phyloP scores from a whole-genome alignment of 2,888 invertebrate genomes.

The Halictus ligatus region DNA sequence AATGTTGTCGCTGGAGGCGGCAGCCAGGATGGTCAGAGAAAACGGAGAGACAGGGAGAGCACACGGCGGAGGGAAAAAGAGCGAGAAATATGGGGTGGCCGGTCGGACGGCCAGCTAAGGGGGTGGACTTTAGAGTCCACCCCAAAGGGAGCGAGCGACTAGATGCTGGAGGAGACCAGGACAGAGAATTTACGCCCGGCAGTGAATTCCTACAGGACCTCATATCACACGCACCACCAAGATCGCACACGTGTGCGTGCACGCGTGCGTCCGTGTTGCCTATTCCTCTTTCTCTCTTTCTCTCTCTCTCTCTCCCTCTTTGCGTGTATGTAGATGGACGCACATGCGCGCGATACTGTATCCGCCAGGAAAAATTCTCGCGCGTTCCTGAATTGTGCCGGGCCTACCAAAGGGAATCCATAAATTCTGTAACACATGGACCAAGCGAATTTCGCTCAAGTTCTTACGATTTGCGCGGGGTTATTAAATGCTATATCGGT shows the following conservation, averaged over 20 bases:
- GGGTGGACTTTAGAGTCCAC: conserved; percentile 82
- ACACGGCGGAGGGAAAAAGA: conserved; percentile 44
- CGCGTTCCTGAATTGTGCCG: conserved; percentile 62
- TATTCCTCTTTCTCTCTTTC: neutral
- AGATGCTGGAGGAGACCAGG: conserved; percentile 58
- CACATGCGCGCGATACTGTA: conserved; percentile 40
- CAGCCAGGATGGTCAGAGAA: conserved; percentile 76
- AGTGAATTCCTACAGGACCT: conserved; percentile 82
- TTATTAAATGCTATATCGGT: conserved; percentile 41
- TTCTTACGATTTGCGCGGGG: conserved; percentile 41
- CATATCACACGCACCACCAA: conserved; percentile 73
- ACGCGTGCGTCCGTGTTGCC: neutral
- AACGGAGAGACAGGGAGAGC: conserved; percentile 60
- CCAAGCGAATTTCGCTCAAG: conserved; percentile 42
- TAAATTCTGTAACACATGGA: conserved; percentile 66
- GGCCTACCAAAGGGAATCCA: conserved; percentile 61
- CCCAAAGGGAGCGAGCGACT: conserved; percentile 74
- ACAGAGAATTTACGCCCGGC: conserved; percentile 80
- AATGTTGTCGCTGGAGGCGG: conserved; percentile 83
- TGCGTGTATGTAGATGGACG: conserved; percentile 1
- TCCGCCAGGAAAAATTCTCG: conserved; percentile 73
- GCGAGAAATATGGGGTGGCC: conserved; percentile 73
- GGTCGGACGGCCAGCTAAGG: conserved; percentile 73
- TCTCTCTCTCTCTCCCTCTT: neutral
- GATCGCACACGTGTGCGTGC: neutral